Evolutionary conservation across 2,888 invertebrate species (phyloP).

Genomic region (Allophyes oxyacanthae): DNA sequence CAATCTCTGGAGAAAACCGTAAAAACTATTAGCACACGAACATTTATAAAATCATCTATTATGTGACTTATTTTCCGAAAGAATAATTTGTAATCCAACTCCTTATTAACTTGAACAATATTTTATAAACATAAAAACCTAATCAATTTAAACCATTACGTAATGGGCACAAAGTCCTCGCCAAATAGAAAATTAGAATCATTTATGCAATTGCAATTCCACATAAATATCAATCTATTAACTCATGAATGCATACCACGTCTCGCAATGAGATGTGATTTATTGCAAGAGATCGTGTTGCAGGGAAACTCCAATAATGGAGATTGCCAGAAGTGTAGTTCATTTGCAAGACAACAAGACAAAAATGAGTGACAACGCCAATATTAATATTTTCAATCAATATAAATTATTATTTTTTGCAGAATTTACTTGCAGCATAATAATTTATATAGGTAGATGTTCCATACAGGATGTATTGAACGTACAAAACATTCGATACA

Average conservation of each 20-base stretch:
- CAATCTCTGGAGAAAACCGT: no score
- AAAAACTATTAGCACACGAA: no score
- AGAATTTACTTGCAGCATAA: no score
- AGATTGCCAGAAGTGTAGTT: conserved; percentile 26
- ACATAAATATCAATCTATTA: conserved; percentile 66
- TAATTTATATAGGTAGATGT: no score
- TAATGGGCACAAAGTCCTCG: conserved; percentile 31
- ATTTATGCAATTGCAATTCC: conserved; percentile 60
- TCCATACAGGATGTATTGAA: no score
- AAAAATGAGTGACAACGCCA: conserved; percentile 18
- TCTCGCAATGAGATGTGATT: conserved; percentile 36
- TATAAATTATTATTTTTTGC: no score
- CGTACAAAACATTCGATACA: no score
- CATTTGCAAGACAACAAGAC: conserved; percentile 3
- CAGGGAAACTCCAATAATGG: conserved; percentile 34
- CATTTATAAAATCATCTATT: no score
- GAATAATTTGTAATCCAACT: no score
- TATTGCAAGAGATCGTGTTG: conserved; percentile 38
- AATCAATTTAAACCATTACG: conserved; percentile 18
- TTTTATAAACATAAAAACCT: conserved; percentile 1
- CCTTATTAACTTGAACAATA: not conserved
- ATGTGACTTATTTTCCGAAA: no score
- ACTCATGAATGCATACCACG: conserved; percentile 22
- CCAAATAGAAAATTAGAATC: conserved; percentile 28
- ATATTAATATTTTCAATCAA: not conserved